phyloP scores from a whole-genome alignment of 2,888 invertebrate genomes.

The Neoaliturus tenellus region DNA sequence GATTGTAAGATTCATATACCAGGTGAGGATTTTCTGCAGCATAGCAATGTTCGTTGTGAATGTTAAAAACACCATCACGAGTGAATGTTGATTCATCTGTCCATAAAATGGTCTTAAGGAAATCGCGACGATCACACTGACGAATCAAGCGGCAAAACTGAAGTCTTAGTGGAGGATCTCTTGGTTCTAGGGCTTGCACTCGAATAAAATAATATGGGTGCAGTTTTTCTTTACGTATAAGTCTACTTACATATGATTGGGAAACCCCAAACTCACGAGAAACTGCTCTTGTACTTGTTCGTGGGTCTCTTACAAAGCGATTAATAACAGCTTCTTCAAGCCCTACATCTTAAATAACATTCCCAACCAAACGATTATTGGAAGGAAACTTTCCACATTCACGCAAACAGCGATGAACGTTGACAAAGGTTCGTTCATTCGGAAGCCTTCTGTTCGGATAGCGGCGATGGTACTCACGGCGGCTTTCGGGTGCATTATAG shows the following conservation, averaged over 20 bases:
- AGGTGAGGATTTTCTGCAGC: slow-evolving; percentile 19
- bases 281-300: neutral
- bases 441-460: slow-evolving; percentile 36
- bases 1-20: neutral
- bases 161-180: slow-evolving; percentile 11
- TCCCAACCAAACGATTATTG: too few species aligned
- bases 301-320: slow-evolving; percentile 6
- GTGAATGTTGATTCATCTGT: slow-evolving; percentile 29
- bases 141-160: too few species aligned
- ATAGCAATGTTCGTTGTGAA: slow-evolving; percentile 17
- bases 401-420: slow-evolving; percentile 3
- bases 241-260: neutral
- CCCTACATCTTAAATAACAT: too few species aligned
- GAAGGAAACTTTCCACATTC: too few species aligned
- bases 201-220: neutral
- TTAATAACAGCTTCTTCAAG: too few species aligned
- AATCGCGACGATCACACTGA: too few species aligned
- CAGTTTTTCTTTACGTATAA: neutral
- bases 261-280: slow-evolving; percentile 2
- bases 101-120: too few species aligned
- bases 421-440: slow-evolving; percentile 1
- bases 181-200: slow-evolving; percentile 5
- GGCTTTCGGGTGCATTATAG: neutral
- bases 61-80: slow-evolving; percentile 8
- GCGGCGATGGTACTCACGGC: slow-evolving; percentile 11